phyloP scores from a whole-genome alignment of 2,113 vertebrate genomes.

The Uropsilus gracilis region DNA sequence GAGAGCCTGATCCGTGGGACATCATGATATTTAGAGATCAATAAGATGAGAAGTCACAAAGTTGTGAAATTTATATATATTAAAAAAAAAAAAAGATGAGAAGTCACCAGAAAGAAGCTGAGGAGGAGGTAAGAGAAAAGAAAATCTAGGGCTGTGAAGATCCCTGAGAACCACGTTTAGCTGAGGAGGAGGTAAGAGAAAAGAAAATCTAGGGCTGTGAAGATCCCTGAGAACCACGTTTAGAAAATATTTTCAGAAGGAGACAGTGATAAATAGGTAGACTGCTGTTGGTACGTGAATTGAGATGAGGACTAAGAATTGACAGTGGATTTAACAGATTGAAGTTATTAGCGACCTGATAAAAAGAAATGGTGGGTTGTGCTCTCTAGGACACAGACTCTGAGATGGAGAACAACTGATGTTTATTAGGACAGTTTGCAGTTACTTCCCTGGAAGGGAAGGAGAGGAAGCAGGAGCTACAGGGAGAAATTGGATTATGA shows the following conservation, averaged over 20 bases:
- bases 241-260: not conserved
- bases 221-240: not conserved
- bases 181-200: not conserved
- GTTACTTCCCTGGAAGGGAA: not conserved
- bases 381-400: not conserved
- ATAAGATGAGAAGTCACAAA: not conserved
- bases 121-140: not conserved
- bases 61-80: too few species aligned
- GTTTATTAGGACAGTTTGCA: not conserved
- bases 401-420: not conserved
- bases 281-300: not conserved
- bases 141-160: not conserved
- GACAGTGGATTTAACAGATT: not conserved
- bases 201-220: not conserved
- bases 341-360: not conserved
- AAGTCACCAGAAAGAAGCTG: not conserved
- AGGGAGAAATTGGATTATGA: not conserved
- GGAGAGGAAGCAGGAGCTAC: not conserved
- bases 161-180: too few species aligned
- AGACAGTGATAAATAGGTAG: not conserved
- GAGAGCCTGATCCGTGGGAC: not conserved
- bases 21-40: not conserved
- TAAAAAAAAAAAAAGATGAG: too few species aligned
- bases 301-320: not conserved
- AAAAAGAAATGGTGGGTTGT: not conserved